Conservation (phyloP, 2,888 invertebrate species). For the Monoplex corrugatus region DNA sequence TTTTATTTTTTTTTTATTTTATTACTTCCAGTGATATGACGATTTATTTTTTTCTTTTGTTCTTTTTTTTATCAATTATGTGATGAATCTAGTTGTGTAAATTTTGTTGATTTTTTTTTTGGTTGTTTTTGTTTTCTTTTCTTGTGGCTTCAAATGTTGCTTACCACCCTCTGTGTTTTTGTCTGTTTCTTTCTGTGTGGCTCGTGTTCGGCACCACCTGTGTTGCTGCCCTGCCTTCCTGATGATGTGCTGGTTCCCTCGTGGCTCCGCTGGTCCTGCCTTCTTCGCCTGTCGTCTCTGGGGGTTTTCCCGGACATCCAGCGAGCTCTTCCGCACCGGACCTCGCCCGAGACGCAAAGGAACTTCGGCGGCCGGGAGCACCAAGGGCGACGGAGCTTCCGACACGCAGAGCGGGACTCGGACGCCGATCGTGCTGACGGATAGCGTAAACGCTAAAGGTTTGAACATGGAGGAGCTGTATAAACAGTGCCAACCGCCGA, state of each 20-base stretch:
- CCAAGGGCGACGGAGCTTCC: slow-evolving; percentile 43
- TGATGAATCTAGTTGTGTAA: no score
- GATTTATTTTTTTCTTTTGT: no score
- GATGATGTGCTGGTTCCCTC: not conserved
- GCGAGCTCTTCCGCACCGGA: slow-evolving; percentile 61
- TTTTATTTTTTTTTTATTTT: no score
- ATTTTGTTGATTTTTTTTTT: no score
- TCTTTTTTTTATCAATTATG: no score
- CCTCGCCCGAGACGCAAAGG: slow-evolving; percentile 58
- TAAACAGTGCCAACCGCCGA: slow-evolving; percentile 45
- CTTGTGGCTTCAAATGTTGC: no score
- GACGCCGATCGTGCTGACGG: not conserved
- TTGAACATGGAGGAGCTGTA: slow-evolving; percentile 46
- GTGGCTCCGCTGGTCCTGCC: not conserved
- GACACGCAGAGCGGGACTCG: slow-evolving; percentile 38
- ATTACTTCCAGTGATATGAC: no score
- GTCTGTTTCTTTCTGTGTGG: not conserved
- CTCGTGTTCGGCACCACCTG: not conserved
- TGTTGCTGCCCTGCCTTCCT: not conserved
- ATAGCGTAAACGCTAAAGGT: slow-evolving; percentile 1
- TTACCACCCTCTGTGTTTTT: no score
- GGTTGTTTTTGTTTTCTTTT: no score
- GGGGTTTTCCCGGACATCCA: slow-evolving; percentile 11
- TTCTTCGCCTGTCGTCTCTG: not conserved
- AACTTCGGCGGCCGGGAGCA: slow-evolving; percentile 28